Evolutionary conservation across 2,113 vertebrate genomes (phyloP), one percentile per base, ranked within the genome.

Genomic region (Synodontis membranacea): DNA sequence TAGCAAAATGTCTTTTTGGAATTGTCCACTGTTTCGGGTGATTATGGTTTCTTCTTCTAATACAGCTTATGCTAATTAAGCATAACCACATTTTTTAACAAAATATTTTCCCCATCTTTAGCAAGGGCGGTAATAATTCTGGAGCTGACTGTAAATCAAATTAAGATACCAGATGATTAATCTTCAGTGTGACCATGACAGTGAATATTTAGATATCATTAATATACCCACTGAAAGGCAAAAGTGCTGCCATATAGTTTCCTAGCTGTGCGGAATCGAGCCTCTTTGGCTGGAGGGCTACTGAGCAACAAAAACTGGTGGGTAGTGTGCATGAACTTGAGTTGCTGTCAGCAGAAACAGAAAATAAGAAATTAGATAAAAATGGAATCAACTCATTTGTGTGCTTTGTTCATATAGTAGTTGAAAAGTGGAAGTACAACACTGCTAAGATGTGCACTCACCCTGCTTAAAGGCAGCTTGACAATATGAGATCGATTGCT

Each of bases 261-360:
- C 93, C 96, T 97, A 92, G 98, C 97, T 0, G 96, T 96, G 93
- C 97, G 97, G 94, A 99, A 99, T 68, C 96, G 94, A 37, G 97
- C 96, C 90, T 99, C 98, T 96, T 99, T 99, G 87, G 96, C 97
- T 0, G 98, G 98, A 88, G 98, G 97, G 91, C 97, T 98, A 94
- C 97, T 98, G 95, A 99, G 96, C 92, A 99, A 94, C 92, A 99
- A 96, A 94, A 98, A 99, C 94, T 99, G 97, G 94, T 99, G 97
- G 62, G 97, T 97, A 48, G 98, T 99, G 96, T 97, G 96, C 98
- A 99, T 99, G 92, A 99, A 99, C 93, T 96, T 96, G 93, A 99
- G 96, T 93, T 98, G 98, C 98, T 99, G 93, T 93, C 23, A 93
- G 91, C 91, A 94, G 37, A 70, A 2, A 25, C 14, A 80, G 66